Conservation (phyloP, 2,888 invertebrate genomes). For the Athalia circularis region DNA sequence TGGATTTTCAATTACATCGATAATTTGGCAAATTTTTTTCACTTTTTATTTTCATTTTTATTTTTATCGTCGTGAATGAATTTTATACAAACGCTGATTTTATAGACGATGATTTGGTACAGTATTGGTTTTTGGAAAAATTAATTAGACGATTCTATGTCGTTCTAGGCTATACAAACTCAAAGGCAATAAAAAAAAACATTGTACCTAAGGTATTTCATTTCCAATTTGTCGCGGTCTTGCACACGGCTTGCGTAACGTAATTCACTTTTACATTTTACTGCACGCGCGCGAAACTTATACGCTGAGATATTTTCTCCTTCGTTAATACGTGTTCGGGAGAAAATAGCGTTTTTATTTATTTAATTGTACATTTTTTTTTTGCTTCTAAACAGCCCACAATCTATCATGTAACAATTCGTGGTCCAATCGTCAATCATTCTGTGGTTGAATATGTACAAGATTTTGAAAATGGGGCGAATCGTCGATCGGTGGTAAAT, state of each 20-base stretch:
- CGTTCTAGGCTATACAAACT: background rate
- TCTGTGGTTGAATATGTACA: background rate
- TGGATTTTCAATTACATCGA: background rate
- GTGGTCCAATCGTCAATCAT: too few relatives aligned
- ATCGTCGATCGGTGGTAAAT: conserved; percentile 13
- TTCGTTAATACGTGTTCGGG: background rate
- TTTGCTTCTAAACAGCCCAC: background rate
- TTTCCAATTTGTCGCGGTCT: conserved; percentile 30
- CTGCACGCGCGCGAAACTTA: conserved; percentile 11
- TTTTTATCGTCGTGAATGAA: too few relatives aligned
- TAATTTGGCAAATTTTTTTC: background rate
- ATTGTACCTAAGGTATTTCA: background rate
- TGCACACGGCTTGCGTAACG: conserved; percentile 17
- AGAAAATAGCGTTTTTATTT: too few relatives aligned
- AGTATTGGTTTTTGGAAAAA: too few relatives aligned
- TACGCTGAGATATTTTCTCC: background rate
- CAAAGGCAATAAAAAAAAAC: background rate
- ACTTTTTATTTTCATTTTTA: background rate
- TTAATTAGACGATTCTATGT: background rate
- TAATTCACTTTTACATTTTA: conserved; percentile 28
- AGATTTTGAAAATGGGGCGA: background rate
- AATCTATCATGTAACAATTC: too few relatives aligned
- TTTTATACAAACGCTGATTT: too few relatives aligned
- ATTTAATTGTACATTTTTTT: background rate
- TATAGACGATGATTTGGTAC: too few relatives aligned